Conservation (phyloP, 2,113 vertebrate genomes). For the Pipa parva region DNA sequence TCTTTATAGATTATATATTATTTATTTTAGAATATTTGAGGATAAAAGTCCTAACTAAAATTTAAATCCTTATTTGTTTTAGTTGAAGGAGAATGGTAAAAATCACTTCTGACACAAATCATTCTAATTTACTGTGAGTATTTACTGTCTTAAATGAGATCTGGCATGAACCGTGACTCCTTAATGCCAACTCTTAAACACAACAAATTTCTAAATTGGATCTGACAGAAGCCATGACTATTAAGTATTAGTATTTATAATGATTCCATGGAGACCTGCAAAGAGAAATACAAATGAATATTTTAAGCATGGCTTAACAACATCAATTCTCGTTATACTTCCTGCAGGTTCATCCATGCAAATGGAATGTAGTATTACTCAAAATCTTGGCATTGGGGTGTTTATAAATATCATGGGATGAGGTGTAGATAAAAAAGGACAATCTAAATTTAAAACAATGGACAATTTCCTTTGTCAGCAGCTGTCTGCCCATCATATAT, state of each 20-base stretch:
- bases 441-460: conserved; percentile 14
- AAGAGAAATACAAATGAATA: conserved; percentile 43
- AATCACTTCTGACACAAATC: conserved; percentile 20
- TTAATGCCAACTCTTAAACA: conserved; percentile 37
- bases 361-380: conserved; percentile 29
- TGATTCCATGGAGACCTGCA: conserved; percentile 41
- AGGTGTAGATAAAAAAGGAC: conserved; percentile 1
- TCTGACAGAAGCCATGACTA: conserved; percentile 35
- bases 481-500: conserved; percentile 1
- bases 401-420: conserved; percentile 5
- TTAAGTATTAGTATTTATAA: conserved; percentile 43
- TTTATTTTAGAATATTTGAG: conserved; percentile 25
- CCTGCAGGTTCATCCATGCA: conserved; percentile 36
- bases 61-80: conserved; percentile 35
- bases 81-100: conserved; percentile 25
- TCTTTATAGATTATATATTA: conserved; percentile 33
- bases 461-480: not conserved
- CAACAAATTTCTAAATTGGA: conserved; percentile 31
- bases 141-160: conserved; percentile 20
- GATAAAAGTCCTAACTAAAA: conserved; percentile 29
- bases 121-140: conserved; percentile 38
- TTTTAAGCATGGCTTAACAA: conserved; percentile 44
- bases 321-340: conserved; percentile 38
- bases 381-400: conserved; percentile 31
- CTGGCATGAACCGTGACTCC: conserved; percentile 27